Evolutionary conservation across 2,888 invertebrate species (phyloP), one percentile per base, ranked within the genome.

Genomic region (Cabera pusaria): DNA sequence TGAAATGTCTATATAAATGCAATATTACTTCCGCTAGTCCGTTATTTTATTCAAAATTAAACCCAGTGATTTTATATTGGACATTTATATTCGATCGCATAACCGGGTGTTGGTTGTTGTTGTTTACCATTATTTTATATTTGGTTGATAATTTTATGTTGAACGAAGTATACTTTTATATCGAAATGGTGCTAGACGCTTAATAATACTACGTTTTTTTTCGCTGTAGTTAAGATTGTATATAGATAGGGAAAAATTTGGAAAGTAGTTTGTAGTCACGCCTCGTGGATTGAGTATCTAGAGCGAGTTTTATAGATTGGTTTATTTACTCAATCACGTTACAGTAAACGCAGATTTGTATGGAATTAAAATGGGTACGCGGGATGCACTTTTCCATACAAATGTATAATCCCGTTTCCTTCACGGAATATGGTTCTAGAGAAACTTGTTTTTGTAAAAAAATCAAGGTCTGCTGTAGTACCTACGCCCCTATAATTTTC

Each of bases 161-260:
- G 56, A 67, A 74, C 66, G 67, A 72, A 68, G 74, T 80, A 80
- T 82, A 84, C 75, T 69, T 39, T 77, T 81, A 78, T 83, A 84
- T 85, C 74, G 65, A 77, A 85, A 87, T 87, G 88, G 88, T 88
- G 88, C 88, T 88, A 88, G 86, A 84, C 70, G 85, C 84, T 86
- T 75, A 21, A 34, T 34, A 73, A 72, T 71, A 60, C 60, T 74
- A 14, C 14, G 66, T 65, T 72, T 81, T 78, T 64, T 75, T 81
- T 82, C 66, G 71, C 74, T 61, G 58, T 82, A 79, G 68, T 64
- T 70, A 72, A 69, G 65, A 59, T 60, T 78, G 77, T 82, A 80
- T 50, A 76, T 75, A 78, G 4, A 25, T 24, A 24, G 33, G 32
- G n/a, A n/a, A n/a, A n/a, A n/a, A 27, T 27, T 33, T 29, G 20